phyloP scores from a whole-genome alignment of 2,888 invertebrate genomes.

The Drosophila mettleri region DNA sequence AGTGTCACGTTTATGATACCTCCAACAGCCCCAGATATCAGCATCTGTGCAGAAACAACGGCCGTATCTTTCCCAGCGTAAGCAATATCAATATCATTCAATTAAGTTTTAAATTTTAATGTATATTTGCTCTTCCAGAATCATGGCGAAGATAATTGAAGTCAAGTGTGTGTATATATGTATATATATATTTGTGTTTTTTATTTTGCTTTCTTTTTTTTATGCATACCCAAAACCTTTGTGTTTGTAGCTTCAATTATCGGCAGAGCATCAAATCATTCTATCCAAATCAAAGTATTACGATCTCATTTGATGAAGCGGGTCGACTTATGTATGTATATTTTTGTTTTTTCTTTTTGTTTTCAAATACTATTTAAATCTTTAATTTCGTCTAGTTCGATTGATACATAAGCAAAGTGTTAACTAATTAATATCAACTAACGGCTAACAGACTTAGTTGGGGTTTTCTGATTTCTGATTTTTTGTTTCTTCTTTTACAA shows the following conservation, averaged over 20 bases:
- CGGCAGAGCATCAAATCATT: too few relatives aligned
- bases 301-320: not conserved
- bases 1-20: slow-evolving; percentile 44
- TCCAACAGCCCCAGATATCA: slow-evolving; percentile 4
- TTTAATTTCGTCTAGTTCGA: slow-evolving; percentile 49
- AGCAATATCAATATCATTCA: not conserved
- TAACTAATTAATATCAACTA: slow-evolving; percentile 62
- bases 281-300: not conserved
- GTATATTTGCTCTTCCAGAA: slow-evolving; percentile 7
- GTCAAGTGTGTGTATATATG: not conserved
- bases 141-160: not conserved
- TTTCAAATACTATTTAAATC: slow-evolving; percentile 32
- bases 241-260: not conserved
- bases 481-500: slow-evolving; percentile 14
- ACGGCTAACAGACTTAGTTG: slow-evolving; percentile 76
- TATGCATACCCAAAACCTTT: not conserved
- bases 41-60: slow-evolving; percentile 52
- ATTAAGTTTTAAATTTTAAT: too few relatives aligned
- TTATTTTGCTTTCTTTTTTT: not conserved
- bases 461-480: slow-evolving; percentile 29
- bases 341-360: too few relatives aligned
- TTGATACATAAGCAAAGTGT: slow-evolving; percentile 60
- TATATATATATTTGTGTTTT: not conserved
- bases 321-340: not conserved
- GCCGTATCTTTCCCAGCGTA: slow-evolving; percentile 4